Conservation (phyloP, 2,113 vertebrate genomes). For the Oryzias curvinotus region DNA sequence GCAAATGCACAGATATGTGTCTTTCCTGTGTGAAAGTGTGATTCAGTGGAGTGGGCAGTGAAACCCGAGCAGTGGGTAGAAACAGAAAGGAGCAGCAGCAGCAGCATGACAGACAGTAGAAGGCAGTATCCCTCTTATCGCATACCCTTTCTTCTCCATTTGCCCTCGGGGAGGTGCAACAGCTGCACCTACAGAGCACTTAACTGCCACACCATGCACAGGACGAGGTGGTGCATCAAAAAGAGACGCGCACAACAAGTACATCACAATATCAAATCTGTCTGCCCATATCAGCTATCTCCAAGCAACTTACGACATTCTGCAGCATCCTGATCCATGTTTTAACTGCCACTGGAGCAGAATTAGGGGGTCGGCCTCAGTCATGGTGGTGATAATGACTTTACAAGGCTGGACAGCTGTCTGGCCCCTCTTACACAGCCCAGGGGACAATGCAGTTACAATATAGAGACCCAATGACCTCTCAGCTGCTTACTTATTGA, state of each 20-base stretch:
- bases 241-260: neutral
- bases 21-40: constrained; percentile 47
- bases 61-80: constrained; percentile 68
- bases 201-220: constrained; percentile 18
- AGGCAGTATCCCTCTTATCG: constrained; percentile 38
- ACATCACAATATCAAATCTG: too few relatives aligned
- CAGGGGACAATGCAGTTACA: constrained; percentile 56
- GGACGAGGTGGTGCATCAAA: constrained; percentile 3
- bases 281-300: too few relatives aligned
- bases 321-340: neutral
- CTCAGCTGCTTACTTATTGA: constrained; percentile 54
- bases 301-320: too few relatives aligned
- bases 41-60: constrained; percentile 72
- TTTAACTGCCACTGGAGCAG: too few relatives aligned
- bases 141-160: constrained; percentile 35
- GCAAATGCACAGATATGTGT: constrained; percentile 6
- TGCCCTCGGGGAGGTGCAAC: constrained; percentile 48
- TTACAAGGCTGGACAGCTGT: constrained; percentile 63
- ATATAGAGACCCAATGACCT: constrained; percentile 56
- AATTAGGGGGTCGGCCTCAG: constrained; percentile 21
- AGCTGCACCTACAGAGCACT: constrained; percentile 57
- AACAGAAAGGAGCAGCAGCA: constrained; percentile 42
- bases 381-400: constrained; percentile 46
- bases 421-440: constrained; percentile 47
- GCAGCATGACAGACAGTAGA: constrained; percentile 21